phyloP scores from a whole-genome alignment of 2,113 vertebrate species.

The Brachirus orientalis region DNA sequence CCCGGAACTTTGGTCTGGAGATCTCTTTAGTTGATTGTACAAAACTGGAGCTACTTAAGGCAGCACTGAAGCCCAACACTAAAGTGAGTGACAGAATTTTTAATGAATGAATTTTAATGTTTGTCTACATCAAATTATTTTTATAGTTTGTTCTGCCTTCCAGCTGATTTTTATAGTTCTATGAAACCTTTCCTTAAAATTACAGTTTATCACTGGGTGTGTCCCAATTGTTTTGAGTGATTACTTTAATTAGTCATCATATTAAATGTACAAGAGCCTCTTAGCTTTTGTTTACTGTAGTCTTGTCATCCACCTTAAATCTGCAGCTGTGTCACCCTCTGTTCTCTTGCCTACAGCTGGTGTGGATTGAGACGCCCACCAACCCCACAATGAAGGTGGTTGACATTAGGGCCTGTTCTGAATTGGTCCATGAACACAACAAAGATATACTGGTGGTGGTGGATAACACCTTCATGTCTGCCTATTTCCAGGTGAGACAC shows the following conservation, averaged over 20 bases:
- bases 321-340: neutral
- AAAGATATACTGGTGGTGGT: slow-evolving; percentile 88
- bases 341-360: slow-evolving; percentile 79
- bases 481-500: slow-evolving; percentile 91
- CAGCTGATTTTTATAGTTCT: neutral
- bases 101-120: neutral
- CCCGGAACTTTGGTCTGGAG: slow-evolving; percentile 82
- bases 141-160: neutral
- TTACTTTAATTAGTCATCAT: neutral
- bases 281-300: no score
- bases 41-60: slow-evolving; percentile 81
- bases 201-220: no score
- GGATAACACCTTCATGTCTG: slow-evolving; percentile 97
- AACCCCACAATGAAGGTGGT: slow-evolving; percentile 91
- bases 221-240: neutral
- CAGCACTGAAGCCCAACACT: slow-evolving; percentile 88
- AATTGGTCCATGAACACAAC: slow-evolving; percentile 76
- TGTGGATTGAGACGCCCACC: slow-evolving; percentile 94
- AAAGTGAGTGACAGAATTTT: slow-evolving; percentile 82
- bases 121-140: neutral
- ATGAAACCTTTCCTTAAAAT: no score
- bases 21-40: slow-evolving; percentile 87
- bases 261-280: neutral
- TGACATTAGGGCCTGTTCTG: slow-evolving; percentile 89
- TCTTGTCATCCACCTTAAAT: no score